These are phyloP conservation scores for Melanaphis sacchari DNA, from an alignment of 1,140 invertebrate genomes.

Conservation along the genomic window DNA sequence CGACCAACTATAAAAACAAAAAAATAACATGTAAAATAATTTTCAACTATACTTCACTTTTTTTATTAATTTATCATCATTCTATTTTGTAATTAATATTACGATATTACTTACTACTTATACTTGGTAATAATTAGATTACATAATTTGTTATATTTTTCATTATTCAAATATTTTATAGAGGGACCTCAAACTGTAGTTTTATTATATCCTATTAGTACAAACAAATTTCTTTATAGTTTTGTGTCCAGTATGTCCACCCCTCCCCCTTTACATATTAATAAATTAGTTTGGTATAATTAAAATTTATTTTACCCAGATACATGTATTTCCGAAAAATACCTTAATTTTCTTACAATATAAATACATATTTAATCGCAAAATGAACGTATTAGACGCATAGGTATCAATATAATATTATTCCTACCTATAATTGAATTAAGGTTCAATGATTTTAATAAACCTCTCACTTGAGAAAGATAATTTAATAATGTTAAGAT, in stretches of 20 bases:
- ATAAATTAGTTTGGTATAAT: background rate
- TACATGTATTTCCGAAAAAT: background rate
- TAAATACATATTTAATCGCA: background rate
- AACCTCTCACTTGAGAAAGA: background rate
- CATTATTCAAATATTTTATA: background rate
- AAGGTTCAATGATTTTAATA: background rate
- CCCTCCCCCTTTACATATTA: too few relatives aligned
- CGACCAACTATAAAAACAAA: constrained; percentile 23
- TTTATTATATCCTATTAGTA: background rate
- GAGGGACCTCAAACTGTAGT: background rate
- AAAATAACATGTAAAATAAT: constrained; percentile 12
- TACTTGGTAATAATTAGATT: background rate
- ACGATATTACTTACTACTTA: background rate
- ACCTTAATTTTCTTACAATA: background rate
- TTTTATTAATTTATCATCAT: background rate
- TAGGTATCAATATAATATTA: background rate
- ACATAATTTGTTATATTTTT: background rate
- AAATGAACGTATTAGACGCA: background rate
- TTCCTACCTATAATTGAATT: background rate
- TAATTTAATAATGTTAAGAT: background rate
- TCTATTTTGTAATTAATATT: background rate
- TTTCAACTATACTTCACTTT: background rate
- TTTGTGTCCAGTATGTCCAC: background rate
- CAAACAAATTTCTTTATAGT: background rate
- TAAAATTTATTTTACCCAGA: background rate